Base-by-base conservation (phyloP, 1,140 invertebrate genomes). In the Cephus cinctus region DNA sequence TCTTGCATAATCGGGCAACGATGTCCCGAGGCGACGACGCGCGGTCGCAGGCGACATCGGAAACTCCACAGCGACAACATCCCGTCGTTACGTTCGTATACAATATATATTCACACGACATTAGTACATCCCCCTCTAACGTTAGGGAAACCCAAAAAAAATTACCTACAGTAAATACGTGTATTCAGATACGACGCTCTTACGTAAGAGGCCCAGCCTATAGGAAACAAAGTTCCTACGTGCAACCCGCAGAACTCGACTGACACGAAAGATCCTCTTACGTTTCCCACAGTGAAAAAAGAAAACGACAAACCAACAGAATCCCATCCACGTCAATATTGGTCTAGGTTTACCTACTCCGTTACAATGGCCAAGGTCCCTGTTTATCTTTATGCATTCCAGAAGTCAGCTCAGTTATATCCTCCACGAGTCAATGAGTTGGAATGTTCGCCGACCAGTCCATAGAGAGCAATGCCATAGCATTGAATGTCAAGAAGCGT, bases 381-480 rank as follows among this genome's bases (percentile, higher is more conserved):
- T 47, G 53, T 68, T 56, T 60, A 62, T 64, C 64, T 56, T 44
- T 32, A 54, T 45, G 50, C 59, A 61, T 67, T 65, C 57, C 54
- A 58, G 34, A 47, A 51, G 45, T 46, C 19, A 35, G 42, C 49
- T 4, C 50, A 49, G 59, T 53, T 51, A 50, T 62, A 51, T 47
- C 25, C 25, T 67, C 50, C 51, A 53, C 54, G 52, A 69, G 50
- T 63, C 56, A 59, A 69, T 63, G 59, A 67, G 60, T 65, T 57
- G 64, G 67, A 73, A 71, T 73, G 65, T 59, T 57, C 59, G 46
- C 57, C 54, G 46, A 56, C 61, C 56, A 61, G 56, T 57, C 64
- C 54, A 46, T 52, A 39, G 45, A 31, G 30, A 47, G 39, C 22
- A 39, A 61, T 56, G 47, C 48, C 49, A 53, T 42, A 46, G 35